Base-by-base conservation (phyloP, 2,797 vertebrate species). In the Hydrophis major region DNA sequence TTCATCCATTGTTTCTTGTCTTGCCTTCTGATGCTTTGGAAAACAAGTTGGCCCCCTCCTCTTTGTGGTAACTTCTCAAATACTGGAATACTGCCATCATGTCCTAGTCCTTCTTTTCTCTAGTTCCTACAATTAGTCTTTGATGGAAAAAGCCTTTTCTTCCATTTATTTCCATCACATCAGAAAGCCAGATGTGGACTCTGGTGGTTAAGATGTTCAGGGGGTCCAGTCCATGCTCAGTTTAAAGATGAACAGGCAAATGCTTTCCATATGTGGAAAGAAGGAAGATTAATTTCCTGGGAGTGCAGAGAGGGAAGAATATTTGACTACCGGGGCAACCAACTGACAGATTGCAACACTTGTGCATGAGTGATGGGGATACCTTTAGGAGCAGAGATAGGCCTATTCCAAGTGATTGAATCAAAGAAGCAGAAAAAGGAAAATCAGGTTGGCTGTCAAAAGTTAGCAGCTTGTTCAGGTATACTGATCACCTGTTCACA, bases 131-230 rank as follows among this genome's bases (percentile, higher is more conserved):
- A 74, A 37, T 74, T 18, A 74, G 92, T 92, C 93, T 94, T 93
- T 69, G 28, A 86, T 92, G 90, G 66, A 60, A 92, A 95, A 94
- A 90, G 88, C 89, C 91, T 92, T 95, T 94, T 93, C 91, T 95
- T 57, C 47, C 0, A 93, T 95, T 94, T 94, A 92, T 74, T 95
- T 95, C 10, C 16, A n/a, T n/a, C 0, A 0, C 18, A 1, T 20
- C 27, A 90, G 86, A 78, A 89, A 93, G 59, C 1, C 89, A 89
- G 92, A 78, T 89, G 69, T 0, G 1, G 86, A 88, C 83, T 93
- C 78, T 89, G 92, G 90, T 25, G 57, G 53, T 95, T n/a, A 27
- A 50, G 37, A 86, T 2, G 10, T 50, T 59, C 22, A 20, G 50
- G 66, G 25, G n/a, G 28, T 32, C 50, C 50, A 32, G n/a, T 90